phyloP scores from a whole-genome alignment of 2,113 vertebrate genomes.

The Bubo blakistoni region DNA sequence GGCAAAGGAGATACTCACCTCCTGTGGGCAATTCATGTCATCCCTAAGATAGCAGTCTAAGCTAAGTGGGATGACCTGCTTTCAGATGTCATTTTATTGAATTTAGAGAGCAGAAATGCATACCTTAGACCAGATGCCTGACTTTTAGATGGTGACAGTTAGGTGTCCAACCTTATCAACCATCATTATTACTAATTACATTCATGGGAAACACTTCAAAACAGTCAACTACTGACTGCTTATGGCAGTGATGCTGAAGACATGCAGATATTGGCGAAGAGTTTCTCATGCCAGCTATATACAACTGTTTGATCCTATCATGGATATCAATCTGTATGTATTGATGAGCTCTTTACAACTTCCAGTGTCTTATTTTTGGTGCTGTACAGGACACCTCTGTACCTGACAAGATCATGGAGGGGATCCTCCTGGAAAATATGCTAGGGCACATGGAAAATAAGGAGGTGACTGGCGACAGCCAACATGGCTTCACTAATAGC shows the following conservation, averaged over 20 bases:
- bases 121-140: not conserved
- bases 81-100: not conserved
- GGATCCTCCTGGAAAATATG: no score
- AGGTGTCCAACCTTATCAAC: not conserved
- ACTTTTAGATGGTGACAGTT: not conserved
- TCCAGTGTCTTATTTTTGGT: not conserved
- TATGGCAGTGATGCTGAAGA: not conserved
- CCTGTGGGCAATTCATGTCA: not conserved
- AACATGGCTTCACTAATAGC: no score
- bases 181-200: not conserved
- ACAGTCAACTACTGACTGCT: not conserved
- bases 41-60: not conserved
- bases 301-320: not conserved
- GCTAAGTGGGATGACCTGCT: not conserved
- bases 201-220: not conserved
- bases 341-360: not conserved
- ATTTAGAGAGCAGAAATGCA: not conserved
- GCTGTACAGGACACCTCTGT: no score
- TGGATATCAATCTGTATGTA: not conserved
- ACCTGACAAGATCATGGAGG: no score
- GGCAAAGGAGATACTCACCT: not conserved
- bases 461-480: no score
- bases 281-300: not conserved
- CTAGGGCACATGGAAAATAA: no score
- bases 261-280: not conserved